Evolutionary conservation across 2,888 invertebrate genomes (phyloP).

Genomic region (Poecilobothrus nobilitatus): DNA sequence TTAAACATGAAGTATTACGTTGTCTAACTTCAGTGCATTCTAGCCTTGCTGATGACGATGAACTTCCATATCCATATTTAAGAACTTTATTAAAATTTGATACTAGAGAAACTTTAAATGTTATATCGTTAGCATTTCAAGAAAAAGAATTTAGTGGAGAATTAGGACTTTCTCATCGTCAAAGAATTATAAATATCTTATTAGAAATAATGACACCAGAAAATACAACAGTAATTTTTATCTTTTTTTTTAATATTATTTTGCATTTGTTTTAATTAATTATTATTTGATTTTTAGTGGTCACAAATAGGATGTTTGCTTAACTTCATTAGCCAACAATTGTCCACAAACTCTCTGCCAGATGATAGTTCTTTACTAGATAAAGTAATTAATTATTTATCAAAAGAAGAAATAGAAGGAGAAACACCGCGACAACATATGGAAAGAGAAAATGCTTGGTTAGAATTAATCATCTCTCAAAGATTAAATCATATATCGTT

Average conservation of each 20-base stretch:
- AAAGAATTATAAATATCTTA: conserved; percentile 69
- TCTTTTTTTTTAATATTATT: neutral
- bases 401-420: conserved; percentile 41
- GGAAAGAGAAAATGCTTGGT: conserved; percentile 64
- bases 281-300: conserved; percentile 32
- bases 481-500: conserved; percentile 52
- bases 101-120: conserved; percentile 76
- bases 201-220: conserved; percentile 62
- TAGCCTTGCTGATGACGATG: conserved; percentile 51
- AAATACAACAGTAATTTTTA: conserved; percentile 57
- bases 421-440: conserved; percentile 48
- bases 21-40: conserved; percentile 63
- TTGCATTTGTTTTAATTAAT: neutral
- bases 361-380: conserved; percentile 49
- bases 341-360: conserved; percentile 46
- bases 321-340: conserved; percentile 57
- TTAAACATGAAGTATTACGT: conserved; percentile 64
- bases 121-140: conserved; percentile 74
- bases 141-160: conserved; percentile 69
- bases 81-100: conserved; percentile 71
- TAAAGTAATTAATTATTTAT: conserved; percentile 52
- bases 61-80: conserved; percentile 61
- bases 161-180: conserved; percentile 60
- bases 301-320: conserved; percentile 52
- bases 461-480: conserved; percentile 58